Evolutionary conservation across 2,888 invertebrate genomes (phyloP).

Genomic region (Branchipolynoe longqiensis): DNA sequence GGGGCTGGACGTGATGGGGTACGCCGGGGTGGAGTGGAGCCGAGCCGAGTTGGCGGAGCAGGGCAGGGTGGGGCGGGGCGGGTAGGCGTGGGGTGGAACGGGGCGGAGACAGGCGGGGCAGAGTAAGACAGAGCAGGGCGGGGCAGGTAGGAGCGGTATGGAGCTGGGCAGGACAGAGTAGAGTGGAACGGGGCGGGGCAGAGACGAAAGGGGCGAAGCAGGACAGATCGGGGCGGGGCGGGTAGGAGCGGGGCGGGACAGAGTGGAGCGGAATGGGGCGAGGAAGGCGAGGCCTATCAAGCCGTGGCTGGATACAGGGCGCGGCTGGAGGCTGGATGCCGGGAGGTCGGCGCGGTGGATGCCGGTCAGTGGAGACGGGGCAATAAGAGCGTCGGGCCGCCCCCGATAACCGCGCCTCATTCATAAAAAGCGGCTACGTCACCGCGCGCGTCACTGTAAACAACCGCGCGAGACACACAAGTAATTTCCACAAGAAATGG

Average conservation of each 20-base stretch:
- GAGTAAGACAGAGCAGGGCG: not conserved
- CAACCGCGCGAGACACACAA: conserved; percentile 50
- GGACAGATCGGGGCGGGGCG: not conserved
- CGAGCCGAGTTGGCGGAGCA: no score
- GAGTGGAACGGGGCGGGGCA: not conserved
- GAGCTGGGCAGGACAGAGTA: not conserved
- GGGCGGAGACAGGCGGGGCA: not conserved
- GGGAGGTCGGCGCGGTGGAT: not conserved
- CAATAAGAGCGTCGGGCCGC: conserved; percentile 24
- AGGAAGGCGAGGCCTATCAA: no score
- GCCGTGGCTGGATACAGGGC: not conserved
- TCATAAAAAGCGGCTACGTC: conserved; percentile 44
- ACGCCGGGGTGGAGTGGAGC: no score
- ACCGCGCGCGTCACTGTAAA: conserved; percentile 54
- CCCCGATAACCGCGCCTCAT: conserved; percentile 49
- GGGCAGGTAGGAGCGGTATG: not conserved
- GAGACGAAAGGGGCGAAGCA: not conserved
- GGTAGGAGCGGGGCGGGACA: not conserved
- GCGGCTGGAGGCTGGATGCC: not conserved
- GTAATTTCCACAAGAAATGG: conserved; percentile 56
- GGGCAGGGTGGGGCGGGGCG: conserved; percentile 4
- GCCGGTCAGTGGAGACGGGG: conserved; percentile 41
- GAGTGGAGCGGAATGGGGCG: not conserved
- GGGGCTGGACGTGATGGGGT: no score
- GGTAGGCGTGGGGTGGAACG: not conserved